phyloP scores from a whole-genome alignment of 2,113 vertebrate genomes.

The Oophaga pumilio region DNA sequence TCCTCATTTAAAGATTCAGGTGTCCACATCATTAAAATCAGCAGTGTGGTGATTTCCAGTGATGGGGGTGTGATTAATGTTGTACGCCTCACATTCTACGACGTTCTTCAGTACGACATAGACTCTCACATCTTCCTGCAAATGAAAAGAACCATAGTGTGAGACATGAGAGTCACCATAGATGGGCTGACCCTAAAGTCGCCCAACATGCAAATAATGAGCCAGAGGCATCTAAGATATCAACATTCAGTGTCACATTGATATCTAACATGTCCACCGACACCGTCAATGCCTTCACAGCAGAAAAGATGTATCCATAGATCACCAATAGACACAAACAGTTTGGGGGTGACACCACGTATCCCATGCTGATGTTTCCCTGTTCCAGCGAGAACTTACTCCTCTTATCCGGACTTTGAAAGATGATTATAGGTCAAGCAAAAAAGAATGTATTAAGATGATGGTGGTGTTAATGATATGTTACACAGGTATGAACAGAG shows the following conservation, averaged over 20 bases:
- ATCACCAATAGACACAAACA: background rate
- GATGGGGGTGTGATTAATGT: slow-evolving; percentile 22
- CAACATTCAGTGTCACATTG: background rate
- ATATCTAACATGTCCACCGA: background rate
- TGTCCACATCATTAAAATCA: slow-evolving; percentile 39
- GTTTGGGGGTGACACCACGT: background rate
- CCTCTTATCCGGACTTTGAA: background rate
- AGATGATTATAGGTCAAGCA: background rate
- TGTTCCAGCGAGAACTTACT: background rate
- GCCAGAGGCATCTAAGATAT: slow-evolving; percentile 4
- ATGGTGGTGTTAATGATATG: background rate
- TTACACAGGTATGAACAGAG: background rate
- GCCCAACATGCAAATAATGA: slow-evolving; percentile 44
- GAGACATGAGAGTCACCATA: background rate
- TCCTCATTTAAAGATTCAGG: background rate
- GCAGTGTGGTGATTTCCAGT: slow-evolving; percentile 20
- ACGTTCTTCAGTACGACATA: background rate
- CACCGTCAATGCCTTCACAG: background rate
- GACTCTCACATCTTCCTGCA: slow-evolving; percentile 21
- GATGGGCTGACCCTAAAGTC: slow-evolving; percentile 24
- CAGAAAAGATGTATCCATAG: background rate
- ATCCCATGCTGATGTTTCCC: background rate
- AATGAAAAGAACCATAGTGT: slow-evolving; percentile 1
- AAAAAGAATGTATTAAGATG: background rate
- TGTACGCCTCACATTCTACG: background rate